Evolutionary conservation across 2,113 vertebrate species (phyloP).

Genomic region (Axis porcinus): DNA sequence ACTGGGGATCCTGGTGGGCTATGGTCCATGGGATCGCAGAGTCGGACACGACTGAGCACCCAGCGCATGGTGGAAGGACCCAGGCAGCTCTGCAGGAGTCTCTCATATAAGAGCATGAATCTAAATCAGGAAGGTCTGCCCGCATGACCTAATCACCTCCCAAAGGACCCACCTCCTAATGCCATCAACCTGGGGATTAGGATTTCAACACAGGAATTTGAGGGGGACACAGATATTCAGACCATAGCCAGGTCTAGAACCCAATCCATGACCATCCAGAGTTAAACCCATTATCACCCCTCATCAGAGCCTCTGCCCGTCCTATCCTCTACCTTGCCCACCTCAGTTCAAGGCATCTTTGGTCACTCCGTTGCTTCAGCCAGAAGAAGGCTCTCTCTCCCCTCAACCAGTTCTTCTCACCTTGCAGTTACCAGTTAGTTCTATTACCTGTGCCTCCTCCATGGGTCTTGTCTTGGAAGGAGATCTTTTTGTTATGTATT

Average conservation of each 20-base stretch:
- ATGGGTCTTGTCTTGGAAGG: not conserved
- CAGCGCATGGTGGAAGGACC: not conserved
- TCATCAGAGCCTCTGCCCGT: not conserved
- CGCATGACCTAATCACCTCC: not conserved
- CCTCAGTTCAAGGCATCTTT: not conserved
- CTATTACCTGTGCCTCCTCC: not conserved
- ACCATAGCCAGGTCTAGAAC: not conserved
- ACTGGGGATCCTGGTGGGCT: not conserved
- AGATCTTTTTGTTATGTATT: not conserved
- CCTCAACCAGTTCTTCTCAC: not conserved
- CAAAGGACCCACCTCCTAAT: not conserved
- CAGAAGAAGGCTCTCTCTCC: not conserved
- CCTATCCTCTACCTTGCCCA: not conserved
- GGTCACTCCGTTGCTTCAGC: not conserved
- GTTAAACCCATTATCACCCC: not conserved
- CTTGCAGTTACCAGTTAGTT: not conserved
- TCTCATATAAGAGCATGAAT: not conserved
- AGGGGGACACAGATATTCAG: not conserved
- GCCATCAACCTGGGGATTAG: not conserved
- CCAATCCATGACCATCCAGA: not conserved
- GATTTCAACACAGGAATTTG: not conserved
- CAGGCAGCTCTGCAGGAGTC: not conserved
- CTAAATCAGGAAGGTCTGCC: not conserved
- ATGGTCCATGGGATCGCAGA: fast-evolving
- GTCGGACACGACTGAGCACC: not conserved